Conservation (phyloP, 1,140 invertebrate species). For the Asobara japonica region DNA sequence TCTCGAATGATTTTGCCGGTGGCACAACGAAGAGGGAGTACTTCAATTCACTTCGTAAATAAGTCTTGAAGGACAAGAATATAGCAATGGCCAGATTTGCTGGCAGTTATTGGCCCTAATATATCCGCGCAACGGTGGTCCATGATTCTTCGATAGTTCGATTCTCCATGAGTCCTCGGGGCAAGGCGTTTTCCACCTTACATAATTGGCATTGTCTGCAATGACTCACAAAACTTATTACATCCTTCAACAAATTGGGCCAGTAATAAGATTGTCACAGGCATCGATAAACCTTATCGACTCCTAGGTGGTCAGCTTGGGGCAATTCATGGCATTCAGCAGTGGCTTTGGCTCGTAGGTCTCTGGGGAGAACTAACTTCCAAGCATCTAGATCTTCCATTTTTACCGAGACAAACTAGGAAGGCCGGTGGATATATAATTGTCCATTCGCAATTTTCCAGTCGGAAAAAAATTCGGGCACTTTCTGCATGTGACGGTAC, state of each 20-base stretch:
- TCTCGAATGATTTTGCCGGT: too few species aligned
- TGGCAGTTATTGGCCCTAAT: conserved; percentile 48
- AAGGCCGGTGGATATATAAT: not conserved
- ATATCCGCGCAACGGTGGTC: conserved; percentile 39
- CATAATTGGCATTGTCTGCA: conserved; percentile 41
- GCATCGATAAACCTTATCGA: not conserved
- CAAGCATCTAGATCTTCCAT: not conserved
- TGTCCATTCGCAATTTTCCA: not conserved
- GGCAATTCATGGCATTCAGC: too few species aligned
- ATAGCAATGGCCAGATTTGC: too few species aligned
- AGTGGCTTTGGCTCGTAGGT: too few species aligned
- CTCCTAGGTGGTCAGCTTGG: not conserved
- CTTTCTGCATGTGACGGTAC: conserved; percentile 23
- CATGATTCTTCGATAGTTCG: too few species aligned
- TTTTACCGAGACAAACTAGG: not conserved
- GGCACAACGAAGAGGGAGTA: too few species aligned
- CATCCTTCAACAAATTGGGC: conserved; percentile 24
- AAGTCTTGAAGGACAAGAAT: too few species aligned
- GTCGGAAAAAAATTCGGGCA: conserved; percentile 33
- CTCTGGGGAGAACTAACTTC: not conserved
- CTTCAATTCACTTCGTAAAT: too few species aligned
- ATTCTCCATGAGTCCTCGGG: too few species aligned
- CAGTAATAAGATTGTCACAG: conserved; percentile 2
- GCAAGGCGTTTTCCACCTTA: conserved; percentile 46
- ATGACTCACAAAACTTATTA: not conserved